Conservation (phyloP, 37 sponge, comb jelly and placozoan species). For the Oopsacas minuta region DNA sequence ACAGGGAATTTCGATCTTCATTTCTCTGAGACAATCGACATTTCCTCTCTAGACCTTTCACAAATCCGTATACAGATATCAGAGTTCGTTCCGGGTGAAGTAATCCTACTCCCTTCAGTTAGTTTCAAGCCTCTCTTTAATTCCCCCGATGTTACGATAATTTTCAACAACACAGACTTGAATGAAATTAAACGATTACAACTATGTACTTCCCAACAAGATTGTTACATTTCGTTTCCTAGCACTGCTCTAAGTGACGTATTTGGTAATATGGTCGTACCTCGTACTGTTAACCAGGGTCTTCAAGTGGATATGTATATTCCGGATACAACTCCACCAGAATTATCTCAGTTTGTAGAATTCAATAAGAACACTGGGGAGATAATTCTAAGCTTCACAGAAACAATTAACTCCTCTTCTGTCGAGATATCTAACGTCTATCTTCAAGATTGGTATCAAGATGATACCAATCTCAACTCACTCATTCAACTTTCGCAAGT, state of each 20-base stretch:
- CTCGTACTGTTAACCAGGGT: not conserved
- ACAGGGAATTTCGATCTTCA: slow-evolving; percentile 47
- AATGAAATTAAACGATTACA: slow-evolving; percentile 51
- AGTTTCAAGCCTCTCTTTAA: not conserved
- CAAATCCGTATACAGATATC: not conserved
- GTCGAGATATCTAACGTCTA: slow-evolving; percentile 20
- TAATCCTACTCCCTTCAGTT: not conserved
- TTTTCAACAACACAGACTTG: slow-evolving; percentile 30
- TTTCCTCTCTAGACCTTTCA: not conserved
- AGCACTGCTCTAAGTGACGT: slow-evolving; percentile 44
- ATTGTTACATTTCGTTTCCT: slow-evolving; percentile 62
- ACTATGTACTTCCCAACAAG: slow-evolving; percentile 37
- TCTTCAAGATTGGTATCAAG: slow-evolving; percentile 16
- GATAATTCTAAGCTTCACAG: slow-evolving; percentile 48
- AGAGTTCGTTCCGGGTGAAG: not conserved
- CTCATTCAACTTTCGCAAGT: not conserved
- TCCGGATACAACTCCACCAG: slow-evolving; percentile 36
- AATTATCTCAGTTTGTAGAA: slow-evolving; percentile 31
- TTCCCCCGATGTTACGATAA: slow-evolving; percentile 20
- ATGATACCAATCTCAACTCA: not conserved
- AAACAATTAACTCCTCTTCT: slow-evolving; percentile 43
- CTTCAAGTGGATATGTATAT: slow-evolving; percentile 18
- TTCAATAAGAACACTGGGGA: slow-evolving; percentile 48
- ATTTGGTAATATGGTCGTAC: slow-evolving; percentile 30
- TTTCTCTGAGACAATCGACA: slow-evolving; percentile 43